Evolutionary conservation across 2,113 vertebrate species (phyloP).

Genomic region (Progne subis): DNA sequence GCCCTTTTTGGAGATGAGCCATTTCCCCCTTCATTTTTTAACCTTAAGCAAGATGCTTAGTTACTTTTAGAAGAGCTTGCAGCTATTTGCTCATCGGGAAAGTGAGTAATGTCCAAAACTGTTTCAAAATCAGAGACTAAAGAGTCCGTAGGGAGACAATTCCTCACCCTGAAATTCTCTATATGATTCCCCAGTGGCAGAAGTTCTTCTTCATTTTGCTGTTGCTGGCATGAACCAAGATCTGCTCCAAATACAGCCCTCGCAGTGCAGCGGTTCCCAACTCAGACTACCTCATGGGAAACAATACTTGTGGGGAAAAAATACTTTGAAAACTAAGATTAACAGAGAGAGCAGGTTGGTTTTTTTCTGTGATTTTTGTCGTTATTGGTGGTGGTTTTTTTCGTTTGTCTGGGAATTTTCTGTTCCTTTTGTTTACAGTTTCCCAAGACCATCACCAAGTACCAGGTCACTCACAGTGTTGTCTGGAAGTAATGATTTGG

Average conservation of each 20-base stretch:
- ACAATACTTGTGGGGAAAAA: neutral
- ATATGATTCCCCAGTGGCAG: neutral
- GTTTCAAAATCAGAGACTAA: neutral
- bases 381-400: too few species aligned
- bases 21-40: neutral
- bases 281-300: neutral
- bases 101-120: neutral
- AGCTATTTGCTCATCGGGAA: neutral
- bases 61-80: neutral
- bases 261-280: neutral
- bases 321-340: neutral
- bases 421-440: neutral
- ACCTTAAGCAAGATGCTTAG: neutral
- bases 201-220: neutral
- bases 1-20: neutral
- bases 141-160: neutral
- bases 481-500: neutral
- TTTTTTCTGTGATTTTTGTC: neutral
- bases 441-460: neutral
- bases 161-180: neutral
- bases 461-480: neutral
- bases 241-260: neutral
- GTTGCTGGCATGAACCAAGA: neutral
- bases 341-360: accelerated
- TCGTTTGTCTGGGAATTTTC: neutral